Conservation (phyloP, 2,113 vertebrate species). For the Dascyllus trimaculatus region DNA sequence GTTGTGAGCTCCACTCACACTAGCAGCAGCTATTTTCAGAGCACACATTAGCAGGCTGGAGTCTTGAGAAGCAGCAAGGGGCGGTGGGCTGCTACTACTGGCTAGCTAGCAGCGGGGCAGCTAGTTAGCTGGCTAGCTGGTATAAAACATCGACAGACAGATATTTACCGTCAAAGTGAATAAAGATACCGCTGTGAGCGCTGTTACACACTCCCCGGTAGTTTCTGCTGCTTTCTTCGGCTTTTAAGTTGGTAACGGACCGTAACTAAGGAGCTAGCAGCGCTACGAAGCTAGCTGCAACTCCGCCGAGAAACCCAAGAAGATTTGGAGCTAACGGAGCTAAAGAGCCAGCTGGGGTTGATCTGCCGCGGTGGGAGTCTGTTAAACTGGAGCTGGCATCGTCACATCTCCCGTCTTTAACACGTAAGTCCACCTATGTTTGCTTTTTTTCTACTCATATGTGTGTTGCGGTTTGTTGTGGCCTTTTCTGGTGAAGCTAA, state of each 20-base stretch:
- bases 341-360: not conserved
- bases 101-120: not conserved
- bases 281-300: constrained; percentile 41
- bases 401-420: constrained; percentile 37
- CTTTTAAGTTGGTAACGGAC: not conserved
- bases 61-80: constrained; percentile 67
- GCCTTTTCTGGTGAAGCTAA: constrained; percentile 21
- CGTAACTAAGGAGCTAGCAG: constrained; percentile 47
- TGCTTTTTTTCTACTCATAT: not conserved
- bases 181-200: not conserved
- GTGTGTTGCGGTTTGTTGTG: not conserved
- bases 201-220: too few relatives aligned
- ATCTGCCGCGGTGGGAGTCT: constrained; percentile 16
- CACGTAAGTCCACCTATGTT: constrained; percentile 54
- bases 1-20: constrained; percentile 17
- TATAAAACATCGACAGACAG: not conserved
- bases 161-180: not conserved
- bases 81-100: constrained; percentile 45
- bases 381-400: constrained; percentile 72
- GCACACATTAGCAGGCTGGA: constrained; percentile 48
- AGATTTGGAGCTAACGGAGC: constrained; percentile 29
- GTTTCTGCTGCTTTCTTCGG: not conserved
- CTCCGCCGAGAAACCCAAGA: constrained; percentile 16
- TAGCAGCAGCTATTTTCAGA: constrained; percentile 31
- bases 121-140: not conserved